Percentiles rank a stretch among this genome's conserved stretches.
Evolutionary conservation across 2,797 vertebrate genomes (phyloP).

Genomic region (Sparus aurata): DNA sequence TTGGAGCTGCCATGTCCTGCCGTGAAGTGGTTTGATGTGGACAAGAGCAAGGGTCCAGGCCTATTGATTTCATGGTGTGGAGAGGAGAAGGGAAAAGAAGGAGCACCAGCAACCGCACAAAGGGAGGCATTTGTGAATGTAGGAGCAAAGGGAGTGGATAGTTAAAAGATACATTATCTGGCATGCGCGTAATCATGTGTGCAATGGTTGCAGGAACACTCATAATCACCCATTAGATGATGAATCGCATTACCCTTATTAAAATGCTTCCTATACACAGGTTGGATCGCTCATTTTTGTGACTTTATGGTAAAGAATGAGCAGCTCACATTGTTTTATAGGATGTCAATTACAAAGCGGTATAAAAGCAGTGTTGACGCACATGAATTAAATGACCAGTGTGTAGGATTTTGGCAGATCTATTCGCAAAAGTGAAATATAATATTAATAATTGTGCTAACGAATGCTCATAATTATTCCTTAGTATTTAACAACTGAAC

Average conservation of each 20-base stretch:
- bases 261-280: neutral
- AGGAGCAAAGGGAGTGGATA: constrained; percentile 3
- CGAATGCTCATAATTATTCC: too few relatives aligned
- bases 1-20: constrained; percentile 65
- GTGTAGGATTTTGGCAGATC: too few relatives aligned
- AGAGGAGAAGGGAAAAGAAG: constrained; percentile 32
- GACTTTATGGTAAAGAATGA: neutral
- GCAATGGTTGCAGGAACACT: neutral
- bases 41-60: constrained; percentile 57
- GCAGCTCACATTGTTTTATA: neutral
- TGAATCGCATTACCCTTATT: neutral
- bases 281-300: neutral
- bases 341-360: neutral
- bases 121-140: neutral
- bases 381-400: neutral
- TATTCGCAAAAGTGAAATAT: too few relatives aligned
- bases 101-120: constrained; percentile 3
- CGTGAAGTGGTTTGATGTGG: constrained; percentile 65
- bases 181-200: constrained; percentile 2
- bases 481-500: too few relatives aligned
- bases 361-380: neutral
- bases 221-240: neutral
- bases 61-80: constrained; percentile 64
- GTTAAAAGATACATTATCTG: neutral
- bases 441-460: too few relatives aligned